phyloP scores from a whole-genome alignment of 1,140 invertebrate genomes.

The Drosophila carrolli region DNA sequence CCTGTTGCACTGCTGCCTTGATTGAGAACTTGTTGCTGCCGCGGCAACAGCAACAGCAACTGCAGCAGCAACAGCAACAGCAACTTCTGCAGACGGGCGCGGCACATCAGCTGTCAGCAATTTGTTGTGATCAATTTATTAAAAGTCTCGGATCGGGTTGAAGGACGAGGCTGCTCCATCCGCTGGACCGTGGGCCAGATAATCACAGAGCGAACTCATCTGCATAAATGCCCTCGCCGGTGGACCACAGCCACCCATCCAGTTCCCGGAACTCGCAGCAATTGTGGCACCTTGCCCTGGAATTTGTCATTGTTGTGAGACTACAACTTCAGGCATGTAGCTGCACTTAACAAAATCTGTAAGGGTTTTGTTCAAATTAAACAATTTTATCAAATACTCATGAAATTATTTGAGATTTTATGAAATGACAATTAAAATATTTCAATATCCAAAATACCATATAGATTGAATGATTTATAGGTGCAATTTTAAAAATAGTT shows the following conservation, averaged over 20 bases:
- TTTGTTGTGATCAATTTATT: conserved; percentile 83
- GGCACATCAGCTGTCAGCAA: conserved; percentile 79
- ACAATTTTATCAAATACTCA: too few relatives aligned
- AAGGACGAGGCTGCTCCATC: conserved; percentile 36
- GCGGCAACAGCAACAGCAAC: background rate
- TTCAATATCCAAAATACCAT: too few relatives aligned
- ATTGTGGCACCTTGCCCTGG: conserved; percentile 71
- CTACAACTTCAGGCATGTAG: conserved; percentile 17
- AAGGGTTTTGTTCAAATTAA: too few relatives aligned
- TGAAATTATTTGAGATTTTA: too few relatives aligned
- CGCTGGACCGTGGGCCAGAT: conserved; percentile 25
- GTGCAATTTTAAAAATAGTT: too few relatives aligned
- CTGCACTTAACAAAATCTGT: conserved; percentile 3
- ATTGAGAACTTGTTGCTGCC: conserved; percentile 76
- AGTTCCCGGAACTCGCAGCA: conserved; percentile 72
- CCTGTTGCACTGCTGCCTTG: conserved; percentile 59
- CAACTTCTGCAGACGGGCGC: conserved; percentile 44
- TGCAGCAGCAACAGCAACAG: conserved; percentile 3
- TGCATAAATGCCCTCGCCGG: conserved; percentile 62
- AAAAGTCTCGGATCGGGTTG: conserved; percentile 42
- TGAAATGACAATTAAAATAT: too few relatives aligned
- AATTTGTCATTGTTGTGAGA: conserved; percentile 72
- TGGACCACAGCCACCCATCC: conserved; percentile 57
- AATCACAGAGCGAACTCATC: conserved; percentile 71
- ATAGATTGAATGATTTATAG: too few relatives aligned